Conservation (phyloP, 1,140 invertebrate genomes). For the Drosophila littoralis region DNA sequence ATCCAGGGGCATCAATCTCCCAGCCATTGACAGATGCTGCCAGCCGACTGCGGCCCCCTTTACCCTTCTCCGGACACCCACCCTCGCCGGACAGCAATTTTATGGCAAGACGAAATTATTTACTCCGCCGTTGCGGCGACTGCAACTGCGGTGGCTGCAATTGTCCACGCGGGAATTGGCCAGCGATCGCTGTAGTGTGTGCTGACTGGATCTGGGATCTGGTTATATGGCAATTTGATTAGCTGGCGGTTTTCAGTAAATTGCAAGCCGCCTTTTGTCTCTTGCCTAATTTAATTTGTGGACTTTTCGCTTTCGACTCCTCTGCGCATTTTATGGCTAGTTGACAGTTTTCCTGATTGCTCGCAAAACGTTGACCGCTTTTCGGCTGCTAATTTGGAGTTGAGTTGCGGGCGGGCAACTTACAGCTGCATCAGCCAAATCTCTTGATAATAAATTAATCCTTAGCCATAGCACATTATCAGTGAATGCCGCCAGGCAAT, state of each 20-base stretch:
- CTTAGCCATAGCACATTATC: not conserved
- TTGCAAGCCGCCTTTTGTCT: slow-evolving; percentile 69
- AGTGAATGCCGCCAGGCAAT: not conserved
- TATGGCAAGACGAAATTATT: slow-evolving; percentile 80
- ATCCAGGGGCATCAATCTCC: slow-evolving; percentile 81
- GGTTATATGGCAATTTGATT: slow-evolving; percentile 79
- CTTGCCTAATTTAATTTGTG: slow-evolving; percentile 76
- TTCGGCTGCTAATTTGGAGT: slow-evolving; percentile 40
- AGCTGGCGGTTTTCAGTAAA: slow-evolving; percentile 73
- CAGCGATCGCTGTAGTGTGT: slow-evolving; percentile 40
- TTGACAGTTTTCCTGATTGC: slow-evolving; percentile 70
- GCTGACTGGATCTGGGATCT: slow-evolving; percentile 19
- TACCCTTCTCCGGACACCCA: slow-evolving; percentile 4
- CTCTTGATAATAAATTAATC: slow-evolving; percentile 14
- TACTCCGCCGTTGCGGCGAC: slow-evolving; percentile 45
- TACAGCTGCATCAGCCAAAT: not conserved
- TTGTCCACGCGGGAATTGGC: slow-evolving; percentile 78
- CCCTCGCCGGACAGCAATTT: slow-evolving; percentile 58
- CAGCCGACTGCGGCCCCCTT: slow-evolving; percentile 25
- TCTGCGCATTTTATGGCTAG: slow-evolving; percentile 54
- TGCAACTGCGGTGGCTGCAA: slow-evolving; percentile 57
- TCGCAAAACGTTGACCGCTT: slow-evolving; percentile 33
- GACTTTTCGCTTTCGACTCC: slow-evolving; percentile 46
- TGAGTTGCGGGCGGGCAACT: slow-evolving; percentile 27
- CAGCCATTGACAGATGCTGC: slow-evolving; percentile 70